Evolutionary conservation across 2,888 invertebrate genomes (phyloP).

Genomic region (Leptarthrus brevirostris): DNA sequence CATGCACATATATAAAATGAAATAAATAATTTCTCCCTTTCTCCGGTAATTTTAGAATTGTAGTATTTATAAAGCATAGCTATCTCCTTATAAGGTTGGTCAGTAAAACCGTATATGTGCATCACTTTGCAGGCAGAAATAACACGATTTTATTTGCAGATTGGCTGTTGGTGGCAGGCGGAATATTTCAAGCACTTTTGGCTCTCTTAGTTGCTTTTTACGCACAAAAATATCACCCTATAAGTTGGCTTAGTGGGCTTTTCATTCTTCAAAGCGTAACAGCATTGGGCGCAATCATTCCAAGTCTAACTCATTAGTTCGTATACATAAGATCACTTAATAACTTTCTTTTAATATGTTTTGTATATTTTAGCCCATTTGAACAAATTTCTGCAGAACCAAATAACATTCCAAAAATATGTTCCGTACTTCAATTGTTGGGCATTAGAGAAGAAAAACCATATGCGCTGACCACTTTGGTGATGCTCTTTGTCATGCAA

Average conservation of each 20-base stretch:
- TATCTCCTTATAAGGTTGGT: too few species aligned
- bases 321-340: constrained; percentile 55
- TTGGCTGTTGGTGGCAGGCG: constrained; percentile 71
- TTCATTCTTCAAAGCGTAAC: constrained; percentile 70
- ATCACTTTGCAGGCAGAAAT: too few species aligned
- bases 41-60: neutral
- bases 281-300: constrained; percentile 69
- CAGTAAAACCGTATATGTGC: too few species aligned
- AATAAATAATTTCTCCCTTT: too few species aligned
- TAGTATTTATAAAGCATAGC: neutral
- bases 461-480: constrained; percentile 63
- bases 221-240: constrained; percentile 72
- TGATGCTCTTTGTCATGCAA: constrained; percentile 68
- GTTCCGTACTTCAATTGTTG: neutral
- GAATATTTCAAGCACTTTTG: constrained; percentile 69
- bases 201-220: constrained; percentile 71
- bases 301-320: constrained; percentile 69
- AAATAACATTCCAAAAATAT: constrained; percentile 15
- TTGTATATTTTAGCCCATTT: constrained; percentile 53
- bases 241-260: constrained; percentile 71
- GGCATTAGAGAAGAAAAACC: constrained; percentile 1
- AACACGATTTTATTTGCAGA: constrained; percentile 68
- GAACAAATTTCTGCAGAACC: constrained; percentile 57
- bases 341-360: too few species aligned
- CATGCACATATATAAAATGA: too few species aligned